Evolutionary conservation across 2,797 vertebrate genomes (phyloP).

Genomic region (Dryobates pubescens): DNA sequence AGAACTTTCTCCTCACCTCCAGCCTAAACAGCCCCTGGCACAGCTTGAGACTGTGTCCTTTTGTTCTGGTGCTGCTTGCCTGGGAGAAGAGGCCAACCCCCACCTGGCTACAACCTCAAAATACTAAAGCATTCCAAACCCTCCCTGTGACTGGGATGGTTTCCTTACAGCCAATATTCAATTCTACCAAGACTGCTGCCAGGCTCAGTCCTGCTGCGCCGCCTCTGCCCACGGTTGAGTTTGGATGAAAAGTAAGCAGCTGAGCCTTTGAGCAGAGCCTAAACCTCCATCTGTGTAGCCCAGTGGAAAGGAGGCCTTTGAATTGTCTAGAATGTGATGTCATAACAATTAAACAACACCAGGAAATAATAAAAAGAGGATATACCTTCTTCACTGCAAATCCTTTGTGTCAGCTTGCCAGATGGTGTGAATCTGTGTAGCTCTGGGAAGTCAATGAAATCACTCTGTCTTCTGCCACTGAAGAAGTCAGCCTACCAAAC

Average conservation of each 20-base stretch:
- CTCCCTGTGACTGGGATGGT: not conserved
- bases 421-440: not conserved
- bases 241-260: not conserved
- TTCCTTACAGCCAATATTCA: not conserved
- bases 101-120: too few species aligned
- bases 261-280: not conserved
- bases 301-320: not conserved
- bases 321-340: not conserved
- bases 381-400: conserved; percentile 22
- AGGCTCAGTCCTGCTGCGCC: accelerated
- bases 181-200: not conserved
- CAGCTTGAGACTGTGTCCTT: too few species aligned
- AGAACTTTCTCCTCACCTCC: too few species aligned
- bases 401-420: not conserved
- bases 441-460: not conserved
- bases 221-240: not conserved
- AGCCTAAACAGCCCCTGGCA: too few species aligned
- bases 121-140: not conserved
- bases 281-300: not conserved
- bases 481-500: not conserved
- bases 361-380: conserved; percentile 7
- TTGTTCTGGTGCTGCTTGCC: too few species aligned
- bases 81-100: too few species aligned
- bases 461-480: not conserved
- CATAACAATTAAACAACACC: conserved; percentile 13